phyloP scores from a whole-genome alignment of 2,797 vertebrate genomes.

The Enoplosus armatus region DNA sequence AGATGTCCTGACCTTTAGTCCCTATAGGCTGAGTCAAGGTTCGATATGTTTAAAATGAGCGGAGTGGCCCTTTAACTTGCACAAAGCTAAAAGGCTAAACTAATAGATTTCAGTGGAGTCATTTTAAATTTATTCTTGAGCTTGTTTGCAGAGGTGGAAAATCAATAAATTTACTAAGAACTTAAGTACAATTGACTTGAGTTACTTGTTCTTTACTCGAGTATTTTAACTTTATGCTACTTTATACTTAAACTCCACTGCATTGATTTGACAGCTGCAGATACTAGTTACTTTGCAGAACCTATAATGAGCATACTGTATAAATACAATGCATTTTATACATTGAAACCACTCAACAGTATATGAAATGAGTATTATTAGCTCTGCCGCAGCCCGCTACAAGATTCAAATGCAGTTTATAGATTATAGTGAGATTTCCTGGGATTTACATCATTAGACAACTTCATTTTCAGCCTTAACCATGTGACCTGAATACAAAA shows the following conservation, averaged over 20 bases:
- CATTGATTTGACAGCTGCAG: background rate
- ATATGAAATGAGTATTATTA: background rate
- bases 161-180: background rate
- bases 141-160: background rate
- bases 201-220: background rate
- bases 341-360: background rate
- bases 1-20: slow-evolving; percentile 2
- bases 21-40: background rate
- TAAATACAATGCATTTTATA: background rate
- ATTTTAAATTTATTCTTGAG: background rate
- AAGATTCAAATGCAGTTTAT: background rate
- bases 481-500: slow-evolving; percentile 10
- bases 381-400: background rate
- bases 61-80: background rate
- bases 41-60: background rate
- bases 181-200: background rate
- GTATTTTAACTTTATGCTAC: background rate
- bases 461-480: slow-evolving; percentile 18
- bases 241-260: background rate
- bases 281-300: background rate
- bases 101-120: background rate
- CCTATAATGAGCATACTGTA: background rate
- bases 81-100: background rate
- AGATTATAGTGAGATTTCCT: slow-evolving; percentile 27
- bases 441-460: slow-evolving; percentile 31